Conservation (phyloP, 1,140 invertebrate species). For the Drosophila insularis region DNA sequence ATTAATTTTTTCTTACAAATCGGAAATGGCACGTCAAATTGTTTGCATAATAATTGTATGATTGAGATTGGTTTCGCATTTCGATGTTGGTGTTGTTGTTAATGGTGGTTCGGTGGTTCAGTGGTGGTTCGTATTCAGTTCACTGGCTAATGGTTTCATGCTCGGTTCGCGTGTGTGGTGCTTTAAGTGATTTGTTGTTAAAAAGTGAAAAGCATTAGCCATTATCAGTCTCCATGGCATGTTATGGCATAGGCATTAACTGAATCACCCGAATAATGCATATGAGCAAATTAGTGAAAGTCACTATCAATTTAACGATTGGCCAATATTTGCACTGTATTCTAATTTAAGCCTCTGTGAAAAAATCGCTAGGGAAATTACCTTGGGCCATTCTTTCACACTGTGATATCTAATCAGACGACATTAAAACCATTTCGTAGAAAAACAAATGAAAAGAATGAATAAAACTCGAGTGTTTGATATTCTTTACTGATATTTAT, state of each 20-base stretch:
- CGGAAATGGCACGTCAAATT: constrained; percentile 20
- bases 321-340: not conserved
- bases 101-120: not conserved
- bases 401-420: constrained; percentile 69
- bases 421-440: constrained; percentile 49
- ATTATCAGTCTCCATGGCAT: constrained; percentile 11
- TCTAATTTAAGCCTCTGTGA: not conserved
- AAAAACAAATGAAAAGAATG: not conserved
- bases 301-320: constrained; percentile 5
- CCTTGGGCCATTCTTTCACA: constrained; percentile 13
- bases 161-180: constrained; percentile 30
- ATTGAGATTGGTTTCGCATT: constrained; percentile 19
- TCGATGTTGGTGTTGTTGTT: not conserved
- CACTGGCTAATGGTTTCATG: constrained; percentile 20
- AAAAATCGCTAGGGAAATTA: constrained; percentile 36
- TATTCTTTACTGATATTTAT: constrained; percentile 2
- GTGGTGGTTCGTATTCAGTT: constrained; percentile 13
- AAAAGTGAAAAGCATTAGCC: constrained; percentile 34
- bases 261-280: constrained; percentile 11
- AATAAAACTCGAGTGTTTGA: constrained; percentile 13
- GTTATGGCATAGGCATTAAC: not conserved
- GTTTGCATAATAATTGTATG: constrained; percentile 40
- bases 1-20: constrained; percentile 4
- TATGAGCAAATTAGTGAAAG: constrained; percentile 1
- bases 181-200: constrained; percentile 42